Evolutionary conservation across 2,888 invertebrate genomes (phyloP).

Genomic region (Oconnorella tubifera): DNA sequence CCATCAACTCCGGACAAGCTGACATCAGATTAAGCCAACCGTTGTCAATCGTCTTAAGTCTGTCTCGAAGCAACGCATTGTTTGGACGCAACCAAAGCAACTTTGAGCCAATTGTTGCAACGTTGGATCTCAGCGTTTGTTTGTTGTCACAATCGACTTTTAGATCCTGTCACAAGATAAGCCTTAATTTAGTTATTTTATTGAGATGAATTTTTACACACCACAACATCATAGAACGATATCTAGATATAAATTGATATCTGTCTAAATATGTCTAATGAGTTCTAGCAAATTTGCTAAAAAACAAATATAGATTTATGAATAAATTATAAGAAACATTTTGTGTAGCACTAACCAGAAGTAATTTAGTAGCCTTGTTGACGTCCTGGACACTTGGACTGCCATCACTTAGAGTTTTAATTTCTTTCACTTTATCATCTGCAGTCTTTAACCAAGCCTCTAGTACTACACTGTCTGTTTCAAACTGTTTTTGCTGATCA

Average conservation of each 20-base stretch:
- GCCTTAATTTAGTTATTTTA: not conserved
- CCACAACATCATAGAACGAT: too few species aligned
- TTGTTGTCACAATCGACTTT: constrained; percentile 49
- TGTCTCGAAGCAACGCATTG: constrained; percentile 41
- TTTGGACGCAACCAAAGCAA: constrained; percentile 41
- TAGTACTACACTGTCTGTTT: constrained; percentile 44
- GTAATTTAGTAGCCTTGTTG: constrained; percentile 40
- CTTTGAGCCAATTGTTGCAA: constrained; percentile 44
- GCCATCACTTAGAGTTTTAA: not conserved
- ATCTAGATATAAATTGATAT: too few species aligned
- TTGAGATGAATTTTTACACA: too few species aligned
- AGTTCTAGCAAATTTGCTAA: too few species aligned
- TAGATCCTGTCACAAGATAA: constrained; percentile 42
- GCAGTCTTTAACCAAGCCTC: constrained; percentile 48
- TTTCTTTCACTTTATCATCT: constrained; percentile 39
- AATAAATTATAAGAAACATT: too few species aligned
- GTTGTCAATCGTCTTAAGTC: constrained; percentile 42
- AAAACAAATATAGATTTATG: too few species aligned
- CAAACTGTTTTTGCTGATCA: constrained; percentile 48
- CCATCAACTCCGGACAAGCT: constrained; percentile 41
- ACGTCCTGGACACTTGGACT: constrained; percentile 20
- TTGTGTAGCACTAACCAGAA: too few species aligned
- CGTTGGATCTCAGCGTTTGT: constrained; percentile 42
- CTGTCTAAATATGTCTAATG: too few species aligned
- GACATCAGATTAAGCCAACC: constrained; percentile 45